Conservation (phyloP, 2,797 vertebrate species). For the Sebastes hubbsi region DNA sequence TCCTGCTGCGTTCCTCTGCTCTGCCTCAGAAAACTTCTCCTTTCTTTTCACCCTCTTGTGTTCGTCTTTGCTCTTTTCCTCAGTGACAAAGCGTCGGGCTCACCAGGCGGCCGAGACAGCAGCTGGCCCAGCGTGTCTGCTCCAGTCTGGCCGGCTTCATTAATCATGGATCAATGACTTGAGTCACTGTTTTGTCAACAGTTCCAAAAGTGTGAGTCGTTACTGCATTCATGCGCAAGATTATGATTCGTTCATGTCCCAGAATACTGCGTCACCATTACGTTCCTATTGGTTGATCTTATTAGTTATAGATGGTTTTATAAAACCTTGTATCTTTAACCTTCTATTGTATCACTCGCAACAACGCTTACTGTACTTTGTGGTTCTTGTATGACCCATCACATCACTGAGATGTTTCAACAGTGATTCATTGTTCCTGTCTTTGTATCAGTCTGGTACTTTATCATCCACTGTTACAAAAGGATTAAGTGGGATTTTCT, state of each 20-base stretch:
- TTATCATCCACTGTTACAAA: neutral
- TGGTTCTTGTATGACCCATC: neutral
- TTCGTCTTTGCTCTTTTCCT: neutral
- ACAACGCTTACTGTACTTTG: neutral
- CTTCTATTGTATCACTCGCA: neutral
- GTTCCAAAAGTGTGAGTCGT: neutral
- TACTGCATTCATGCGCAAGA: neutral
- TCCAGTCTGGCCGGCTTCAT: slow-evolving; percentile 23
- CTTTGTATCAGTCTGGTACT: neutral
- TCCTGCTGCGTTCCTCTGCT: slow-evolving; percentile 43
- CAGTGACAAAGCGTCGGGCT: slow-evolving; percentile 46
- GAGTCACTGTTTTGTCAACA: slow-evolving; percentile 19
- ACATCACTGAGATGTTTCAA: neutral
- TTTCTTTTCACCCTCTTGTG: slow-evolving; percentile 31
- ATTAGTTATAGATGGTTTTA: neutral
- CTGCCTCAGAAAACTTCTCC: slow-evolving; percentile 47
- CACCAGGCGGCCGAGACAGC: slow-evolving; percentile 37
- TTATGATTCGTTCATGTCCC: neutral
- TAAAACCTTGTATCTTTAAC: too few species aligned
- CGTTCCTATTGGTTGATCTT: neutral
- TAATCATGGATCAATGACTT: slow-evolving; percentile 34
- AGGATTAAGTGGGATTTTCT: neutral
- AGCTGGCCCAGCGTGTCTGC: slow-evolving; percentile 48
- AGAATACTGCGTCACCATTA: neutral
- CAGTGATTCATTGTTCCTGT: neutral